These are phyloP conservation scores for Chymomyza amoena DNA, from an alignment of 2,888 invertebrate genomes.

Conservation along the genomic window DNA sequence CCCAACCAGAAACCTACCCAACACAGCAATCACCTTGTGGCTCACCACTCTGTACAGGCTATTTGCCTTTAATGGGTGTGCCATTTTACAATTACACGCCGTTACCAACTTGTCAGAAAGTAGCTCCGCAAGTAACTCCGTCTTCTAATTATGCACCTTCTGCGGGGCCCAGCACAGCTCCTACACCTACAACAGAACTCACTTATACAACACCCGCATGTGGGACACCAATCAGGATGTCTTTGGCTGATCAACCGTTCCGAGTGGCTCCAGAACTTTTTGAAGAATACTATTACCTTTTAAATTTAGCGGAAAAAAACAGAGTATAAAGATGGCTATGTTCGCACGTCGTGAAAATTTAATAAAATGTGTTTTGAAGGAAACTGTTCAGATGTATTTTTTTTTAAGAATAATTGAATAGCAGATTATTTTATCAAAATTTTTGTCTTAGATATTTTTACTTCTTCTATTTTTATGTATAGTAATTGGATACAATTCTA, in stretches of 20 bases:
- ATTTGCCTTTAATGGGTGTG: constrained; percentile 41
- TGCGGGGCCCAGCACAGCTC: constrained; percentile 4
- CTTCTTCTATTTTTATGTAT: too few relatives aligned
- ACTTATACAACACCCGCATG: constrained; percentile 33
- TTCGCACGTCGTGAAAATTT: too few relatives aligned
- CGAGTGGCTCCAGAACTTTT: constrained; percentile 70
- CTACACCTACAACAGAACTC: constrained; percentile 1
- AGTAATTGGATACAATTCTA: too few relatives aligned
- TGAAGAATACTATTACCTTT: constrained; percentile 57
- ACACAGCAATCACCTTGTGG: constrained; percentile 20
- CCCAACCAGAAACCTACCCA: constrained; percentile 18
- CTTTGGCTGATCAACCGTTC: constrained; percentile 65
- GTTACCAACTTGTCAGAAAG: background rate
- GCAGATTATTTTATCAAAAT: too few relatives aligned
- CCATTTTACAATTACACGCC: constrained; percentile 35
- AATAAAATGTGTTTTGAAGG: too few relatives aligned
- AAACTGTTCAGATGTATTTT: too few relatives aligned
- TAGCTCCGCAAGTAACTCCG: background rate
- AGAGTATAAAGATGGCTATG: constrained; percentile 19
- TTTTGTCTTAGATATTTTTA: too few relatives aligned
- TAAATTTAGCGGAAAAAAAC: constrained; percentile 38
- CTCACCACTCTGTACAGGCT: constrained; percentile 40
- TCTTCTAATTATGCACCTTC: constrained; percentile 10
- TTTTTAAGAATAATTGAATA: too few relatives aligned
- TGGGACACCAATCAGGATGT: constrained; percentile 50